Evolutionary conservation across 2,888 invertebrate genomes (phyloP).

Genomic region (Cheilosia vernalis): DNA sequence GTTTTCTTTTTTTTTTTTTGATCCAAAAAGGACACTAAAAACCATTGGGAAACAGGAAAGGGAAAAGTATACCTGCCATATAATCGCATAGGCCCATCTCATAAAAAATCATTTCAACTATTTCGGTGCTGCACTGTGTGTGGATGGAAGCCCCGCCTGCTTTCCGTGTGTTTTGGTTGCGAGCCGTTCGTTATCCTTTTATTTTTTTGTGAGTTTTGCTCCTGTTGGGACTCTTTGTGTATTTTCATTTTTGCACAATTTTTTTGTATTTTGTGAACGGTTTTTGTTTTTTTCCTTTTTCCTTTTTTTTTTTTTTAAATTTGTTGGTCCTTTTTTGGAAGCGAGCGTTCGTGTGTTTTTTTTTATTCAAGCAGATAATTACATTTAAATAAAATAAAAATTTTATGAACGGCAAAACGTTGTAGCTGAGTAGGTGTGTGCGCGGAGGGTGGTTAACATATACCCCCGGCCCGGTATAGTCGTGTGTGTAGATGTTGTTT

Average conservation of each 20-base stretch:
- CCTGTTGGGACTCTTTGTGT: constrained; percentile 37
- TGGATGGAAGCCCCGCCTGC: constrained; percentile 73
- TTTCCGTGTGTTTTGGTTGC: constrained; percentile 68
- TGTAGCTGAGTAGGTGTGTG: constrained; percentile 70
- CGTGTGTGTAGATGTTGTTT: constrained; percentile 68
- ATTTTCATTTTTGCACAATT: constrained; percentile 43
- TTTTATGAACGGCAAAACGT: constrained; percentile 74
- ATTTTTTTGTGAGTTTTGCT: constrained; percentile 37
- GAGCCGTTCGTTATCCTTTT: constrained; percentile 57
- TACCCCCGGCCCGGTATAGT: background rate
- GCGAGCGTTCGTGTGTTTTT: constrained; percentile 28
- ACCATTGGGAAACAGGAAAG: constrained; percentile 25
- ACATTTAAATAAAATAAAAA: constrained; percentile 75
- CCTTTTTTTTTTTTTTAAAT: constrained; percentile 22
- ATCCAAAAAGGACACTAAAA: constrained; percentile 53
- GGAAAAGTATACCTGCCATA: constrained; percentile 63
- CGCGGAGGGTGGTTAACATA: constrained; percentile 28
- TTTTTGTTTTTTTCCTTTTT: constrained; percentile 7
- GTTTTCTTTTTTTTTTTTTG: background rate
- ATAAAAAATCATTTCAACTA: constrained; percentile 74
- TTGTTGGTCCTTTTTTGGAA: constrained; percentile 59
- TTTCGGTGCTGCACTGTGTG: constrained; percentile 66
- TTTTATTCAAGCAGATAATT: constrained; percentile 74
- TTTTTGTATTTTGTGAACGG: constrained; percentile 43
- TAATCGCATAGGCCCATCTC: constrained; percentile 74